A percentile compares a stretch with the other conserved stretches of the same genome.
These are phyloP conservation scores for Therioaphis trifolii DNA, from an alignment of 2,888 invertebrate species.

Conservation along the genomic window DNA sequence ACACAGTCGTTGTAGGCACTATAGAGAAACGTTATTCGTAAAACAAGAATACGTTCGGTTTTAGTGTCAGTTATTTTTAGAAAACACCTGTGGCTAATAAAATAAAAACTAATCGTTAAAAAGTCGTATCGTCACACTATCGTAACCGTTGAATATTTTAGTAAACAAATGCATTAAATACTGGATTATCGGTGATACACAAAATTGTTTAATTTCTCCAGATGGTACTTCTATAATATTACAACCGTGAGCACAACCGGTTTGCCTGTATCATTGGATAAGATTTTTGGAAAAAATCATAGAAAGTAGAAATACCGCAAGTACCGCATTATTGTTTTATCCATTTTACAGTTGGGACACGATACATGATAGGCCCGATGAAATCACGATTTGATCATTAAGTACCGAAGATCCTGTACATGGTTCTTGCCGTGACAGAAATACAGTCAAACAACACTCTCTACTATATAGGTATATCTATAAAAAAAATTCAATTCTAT, in stretches of 20 bases:
- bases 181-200: neutral
- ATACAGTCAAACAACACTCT: neutral
- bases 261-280: neutral
- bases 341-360: neutral
- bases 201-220: conserved; percentile 24
- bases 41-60: neutral
- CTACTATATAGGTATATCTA: neutral
- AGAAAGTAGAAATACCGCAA: conserved; percentile 45
- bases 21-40: neutral
- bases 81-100: neutral
- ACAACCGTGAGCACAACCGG: conserved; percentile 11
- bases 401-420: neutral
- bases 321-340: neutral
- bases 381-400: neutral
- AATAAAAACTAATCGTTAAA: too few species aligned
- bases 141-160: neutral
- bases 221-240: neutral
- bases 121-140: neutral
- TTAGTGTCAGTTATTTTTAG: neutral
- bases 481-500: neutral
- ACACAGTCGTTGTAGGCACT: too few species aligned
- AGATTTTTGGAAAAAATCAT: neutral
- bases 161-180: neutral
- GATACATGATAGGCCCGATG: neutral
- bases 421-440: neutral